A percentile compares a stretch with the other conserved stretches of the same genome.
phyloP scores from a whole-genome alignment of 2,113 vertebrate species.

The Pionites leucogaster region DNA sequence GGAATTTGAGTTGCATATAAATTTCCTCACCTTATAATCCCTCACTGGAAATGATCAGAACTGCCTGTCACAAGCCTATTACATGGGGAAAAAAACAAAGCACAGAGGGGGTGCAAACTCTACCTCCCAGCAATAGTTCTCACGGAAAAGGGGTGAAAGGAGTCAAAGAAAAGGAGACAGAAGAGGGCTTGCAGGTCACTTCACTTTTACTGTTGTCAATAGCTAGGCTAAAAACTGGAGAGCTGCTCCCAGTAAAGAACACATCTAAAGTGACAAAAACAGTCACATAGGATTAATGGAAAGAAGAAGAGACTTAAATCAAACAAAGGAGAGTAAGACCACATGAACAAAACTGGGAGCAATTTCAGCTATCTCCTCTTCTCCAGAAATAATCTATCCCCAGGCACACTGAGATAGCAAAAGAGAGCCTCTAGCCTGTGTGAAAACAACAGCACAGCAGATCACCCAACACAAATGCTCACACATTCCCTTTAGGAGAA shows the following conservation, averaged over 20 bases:
- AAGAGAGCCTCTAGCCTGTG: not conserved
- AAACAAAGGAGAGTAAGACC: not conserved
- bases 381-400: not conserved
- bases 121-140: not conserved
- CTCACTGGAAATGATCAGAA: not conserved
- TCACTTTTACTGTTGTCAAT: not conserved
- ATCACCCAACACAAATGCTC: not conserved
- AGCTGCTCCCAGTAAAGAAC: not conserved
- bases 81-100: not conserved
- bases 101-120: not conserved
- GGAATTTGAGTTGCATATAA: not conserved
- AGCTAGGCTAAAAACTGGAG: not conserved
- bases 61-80: not conserved
- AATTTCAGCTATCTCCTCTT: not conserved
- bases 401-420: not conserved
- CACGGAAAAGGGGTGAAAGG: not conserved
- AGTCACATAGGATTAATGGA: not conserved
- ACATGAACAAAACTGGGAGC: not conserved
- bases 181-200: not conserved
- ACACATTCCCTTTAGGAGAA: not conserved
- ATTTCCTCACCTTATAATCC: not conserved
- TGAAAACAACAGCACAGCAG: not conserved
- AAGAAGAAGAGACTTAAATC: not conserved
- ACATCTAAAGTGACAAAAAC: not conserved
- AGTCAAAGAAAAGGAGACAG: not conserved